Conservation (phyloP, 2,888 invertebrate species). For the Cephonodes hylas region DNA sequence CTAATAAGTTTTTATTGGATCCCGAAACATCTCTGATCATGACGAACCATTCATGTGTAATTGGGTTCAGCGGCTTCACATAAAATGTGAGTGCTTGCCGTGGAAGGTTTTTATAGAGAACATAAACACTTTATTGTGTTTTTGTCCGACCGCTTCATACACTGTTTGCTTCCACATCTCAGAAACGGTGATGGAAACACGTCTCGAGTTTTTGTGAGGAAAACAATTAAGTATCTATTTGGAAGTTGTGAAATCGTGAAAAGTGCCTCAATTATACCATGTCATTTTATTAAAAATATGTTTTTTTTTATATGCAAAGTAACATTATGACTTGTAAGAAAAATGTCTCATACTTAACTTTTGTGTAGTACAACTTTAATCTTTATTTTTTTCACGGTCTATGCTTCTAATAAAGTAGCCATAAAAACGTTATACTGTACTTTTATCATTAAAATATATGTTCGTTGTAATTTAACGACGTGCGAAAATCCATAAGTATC, state of each 20-base stretch:
- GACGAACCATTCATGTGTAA: constrained; percentile 77
- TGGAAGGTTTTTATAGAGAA: constrained; percentile 72
- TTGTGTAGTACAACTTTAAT: too few species aligned
- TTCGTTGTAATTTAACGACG: constrained; percentile 5
- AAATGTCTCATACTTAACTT: too few species aligned
- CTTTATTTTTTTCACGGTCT: too few species aligned
- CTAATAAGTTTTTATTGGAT: constrained; percentile 63
- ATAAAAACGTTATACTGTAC: constrained; percentile 6
- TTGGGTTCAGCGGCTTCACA: constrained; percentile 73
- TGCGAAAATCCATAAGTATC: constrained; percentile 8
- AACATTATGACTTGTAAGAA: too few species aligned
- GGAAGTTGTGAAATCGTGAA: neutral
- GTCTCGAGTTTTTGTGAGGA: neutral
- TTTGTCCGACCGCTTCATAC: constrained; percentile 57
- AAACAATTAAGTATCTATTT: neutral
- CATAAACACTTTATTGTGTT: constrained; percentile 77
- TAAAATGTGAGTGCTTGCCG: constrained; percentile 74
- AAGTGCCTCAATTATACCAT: neutral
- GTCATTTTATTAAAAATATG: too few species aligned
- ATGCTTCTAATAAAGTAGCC: neutral
- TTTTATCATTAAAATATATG: neutral
- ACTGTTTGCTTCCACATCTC: constrained; percentile 34
- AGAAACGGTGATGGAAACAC: constrained; percentile 18
- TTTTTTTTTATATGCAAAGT: too few species aligned
- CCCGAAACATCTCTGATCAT: constrained; percentile 73